Conservation (phyloP, 2,888 invertebrate genomes). For the Pseudanteris insignis region DNA sequence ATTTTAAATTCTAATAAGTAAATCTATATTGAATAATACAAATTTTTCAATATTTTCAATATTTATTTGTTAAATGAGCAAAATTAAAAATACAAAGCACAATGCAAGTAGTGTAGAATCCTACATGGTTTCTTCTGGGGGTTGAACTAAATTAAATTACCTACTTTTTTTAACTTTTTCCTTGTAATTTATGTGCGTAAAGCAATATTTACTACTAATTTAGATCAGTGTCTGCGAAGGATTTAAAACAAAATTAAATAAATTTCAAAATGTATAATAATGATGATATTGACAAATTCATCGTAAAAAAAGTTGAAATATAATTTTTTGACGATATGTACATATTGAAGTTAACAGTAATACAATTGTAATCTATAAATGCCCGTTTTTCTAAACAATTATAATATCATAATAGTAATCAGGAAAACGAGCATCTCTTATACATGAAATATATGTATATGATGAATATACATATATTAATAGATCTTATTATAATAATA, state of each 20-base stretch:
- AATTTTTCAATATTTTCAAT: no score
- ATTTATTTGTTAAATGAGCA: no score
- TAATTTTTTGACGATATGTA: constrained; percentile 44
- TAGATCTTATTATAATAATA: constrained; percentile 60
- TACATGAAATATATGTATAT: constrained; percentile 36
- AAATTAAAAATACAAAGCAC: no score
- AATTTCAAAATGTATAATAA: no score
- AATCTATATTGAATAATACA: no score
- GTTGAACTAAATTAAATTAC: no score
- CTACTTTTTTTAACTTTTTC: constrained; percentile 33
- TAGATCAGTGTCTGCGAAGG: constrained; percentile 21
- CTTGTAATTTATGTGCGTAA: constrained; percentile 52
- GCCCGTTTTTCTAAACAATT: constrained; percentile 55
- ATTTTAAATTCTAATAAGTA: no score
- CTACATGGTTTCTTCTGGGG: no score
- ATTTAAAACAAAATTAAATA: no score
- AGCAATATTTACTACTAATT: constrained; percentile 23
- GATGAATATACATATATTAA: constrained; percentile 41
- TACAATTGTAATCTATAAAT: constrained; percentile 46
- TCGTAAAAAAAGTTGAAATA: constrained; percentile 33
- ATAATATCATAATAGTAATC: constrained; percentile 52
- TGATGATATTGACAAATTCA: constrained; percentile 5
- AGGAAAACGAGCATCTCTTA: no score
- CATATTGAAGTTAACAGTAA: constrained; percentile 35
- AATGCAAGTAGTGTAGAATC: no score